Base-by-base conservation (phyloP, 2,797 vertebrate species). In the Tenualosa ilisha region DNA sequence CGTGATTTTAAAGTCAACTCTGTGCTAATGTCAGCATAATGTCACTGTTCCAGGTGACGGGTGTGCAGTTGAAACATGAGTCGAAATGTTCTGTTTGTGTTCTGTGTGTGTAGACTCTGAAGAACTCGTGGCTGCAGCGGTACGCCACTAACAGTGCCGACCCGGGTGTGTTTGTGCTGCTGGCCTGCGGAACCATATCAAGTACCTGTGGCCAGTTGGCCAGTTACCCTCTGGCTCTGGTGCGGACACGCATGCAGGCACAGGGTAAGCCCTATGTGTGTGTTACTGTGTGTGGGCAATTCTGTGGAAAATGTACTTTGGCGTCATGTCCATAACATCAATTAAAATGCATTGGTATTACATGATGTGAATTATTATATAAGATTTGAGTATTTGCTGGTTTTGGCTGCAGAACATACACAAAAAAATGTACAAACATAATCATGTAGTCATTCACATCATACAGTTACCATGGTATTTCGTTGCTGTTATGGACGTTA, bases 201-300 rank as follows among this genome's bases (percentile, higher is more conserved):
- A 98, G 98, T 91, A 98, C 98, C 0, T 99, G 98, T 40, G 98
- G 98, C 2, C 98, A 99, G 88, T 93, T 99, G 75, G 95, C 98
- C 88, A 98, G 98, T 92, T 99, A 99, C 91, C 98, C 98, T 0
- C 94, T 99, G 17, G 98, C 98, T n/a, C 95, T 99, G 2, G 97
- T 99, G 88, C 95, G 98, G 92, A 99, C 98, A 22, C 96, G 97
- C 24, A 99, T 99, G 98, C 98, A 99, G 92, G 98, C 96, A 3
- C 97, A 98, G 96, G 98, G 98, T 99, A 86, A 94, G 95, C 82
- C 8, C 22, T 20, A 54, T 54, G 15, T 54, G 53, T 54, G 53
- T 54, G 15, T 20, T 2, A 12, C 6, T 53, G 51, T 59, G 56
- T 22, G 17, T n/a, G 4, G 31, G 46, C 46, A 49, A 8, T 1